Evolutionary conservation across 2,113 vertebrate species (phyloP).

Genomic region (Lucifuga dentata): DNA sequence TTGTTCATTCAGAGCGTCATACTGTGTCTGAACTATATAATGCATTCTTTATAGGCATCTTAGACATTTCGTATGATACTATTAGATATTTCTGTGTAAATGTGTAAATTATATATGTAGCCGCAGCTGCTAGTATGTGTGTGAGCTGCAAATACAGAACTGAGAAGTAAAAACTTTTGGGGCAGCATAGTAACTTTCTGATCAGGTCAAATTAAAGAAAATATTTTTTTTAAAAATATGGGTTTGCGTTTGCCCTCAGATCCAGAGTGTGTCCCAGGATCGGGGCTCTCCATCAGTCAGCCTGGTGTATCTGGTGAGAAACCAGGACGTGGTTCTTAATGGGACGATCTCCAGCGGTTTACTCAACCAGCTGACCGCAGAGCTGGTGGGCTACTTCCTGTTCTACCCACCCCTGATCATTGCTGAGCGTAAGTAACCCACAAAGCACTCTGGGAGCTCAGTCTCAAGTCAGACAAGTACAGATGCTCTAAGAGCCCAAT

Average conservation of each 20-base stretch:
- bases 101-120: constrained; percentile 45
- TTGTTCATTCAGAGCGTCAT: constrained; percentile 41
- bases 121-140: background rate
- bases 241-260: constrained; percentile 81
- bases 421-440: constrained; percentile 91
- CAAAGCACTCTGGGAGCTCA: too few relatives aligned
- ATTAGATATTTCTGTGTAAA: constrained; percentile 18
- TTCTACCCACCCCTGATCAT: constrained; percentile 95
- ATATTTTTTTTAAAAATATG: background rate
- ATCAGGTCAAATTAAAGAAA: background rate
- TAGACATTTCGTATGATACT: constrained; percentile 16
- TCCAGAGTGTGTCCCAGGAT: constrained; percentile 88
- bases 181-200: background rate
- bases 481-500: too few relatives aligned
- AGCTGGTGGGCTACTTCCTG: constrained; percentile 97
- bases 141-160: constrained; percentile 13
- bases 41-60: constrained; percentile 41
- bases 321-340: constrained; percentile 89
- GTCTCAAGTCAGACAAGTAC: too few relatives aligned
- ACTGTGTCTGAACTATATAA: constrained; percentile 29
- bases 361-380: constrained; percentile 93
- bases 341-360: constrained; percentile 93
- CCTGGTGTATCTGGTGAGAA: constrained; percentile 92
- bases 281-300: constrained; percentile 88
- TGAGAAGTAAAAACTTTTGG: background rate